Base-by-base conservation (phyloP, 30 jellyfish, hydroid and myxozoan species). In the Aurelia sp. region DNA sequence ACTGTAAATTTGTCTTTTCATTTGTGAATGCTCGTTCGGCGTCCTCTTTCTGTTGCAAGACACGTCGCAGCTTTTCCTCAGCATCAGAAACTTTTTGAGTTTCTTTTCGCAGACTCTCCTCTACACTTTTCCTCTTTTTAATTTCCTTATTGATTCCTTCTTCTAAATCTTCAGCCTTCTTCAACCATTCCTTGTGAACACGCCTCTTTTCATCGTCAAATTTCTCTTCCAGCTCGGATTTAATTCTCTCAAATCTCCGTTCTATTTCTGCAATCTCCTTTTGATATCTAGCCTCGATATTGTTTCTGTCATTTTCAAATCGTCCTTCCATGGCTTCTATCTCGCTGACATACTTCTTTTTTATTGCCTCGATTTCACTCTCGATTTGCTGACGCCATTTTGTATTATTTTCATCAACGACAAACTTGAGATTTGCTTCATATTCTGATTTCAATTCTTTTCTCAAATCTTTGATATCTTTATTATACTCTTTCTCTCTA, bases 151-250 rank as follows among this genome's bases (percentile, higher is more conserved):
- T 87, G 3, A 74, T 19, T 22, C 72, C 78, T 6, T 88, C 96
- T 66, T 88, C 91, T 17, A 58, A 59, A 66, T 77, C 90, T 76
- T 86, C 96, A 68, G 68, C 85, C 63, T 69, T 86, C 80, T 69
- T 67, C 86, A 86, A 35, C 96, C 96, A 86, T 67, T 86, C 96
- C 58, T 76, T 63, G 19, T 79, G 90, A 21, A 86, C 20, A 0
- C 80, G 30, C 67, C 85, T 86, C 88, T 93, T 93, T 60, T 93
- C 98, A 18, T 93, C 97, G 0, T 82, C 98, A 70, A 78, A 77
- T 17, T 76, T 84, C 72, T 75, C 83, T 47, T 93, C 98, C 88
- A 89, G 72, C 48, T 95, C 97, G 51, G 60, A 63, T 40, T 85
- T 76, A 13, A 89, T 61, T 63, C 74, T 95, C 19, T 85, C 91